These are phyloP conservation scores for Polyergus mexicanus DNA, from an alignment of 1,140 invertebrate genomes.

Conservation along the genomic window DNA sequence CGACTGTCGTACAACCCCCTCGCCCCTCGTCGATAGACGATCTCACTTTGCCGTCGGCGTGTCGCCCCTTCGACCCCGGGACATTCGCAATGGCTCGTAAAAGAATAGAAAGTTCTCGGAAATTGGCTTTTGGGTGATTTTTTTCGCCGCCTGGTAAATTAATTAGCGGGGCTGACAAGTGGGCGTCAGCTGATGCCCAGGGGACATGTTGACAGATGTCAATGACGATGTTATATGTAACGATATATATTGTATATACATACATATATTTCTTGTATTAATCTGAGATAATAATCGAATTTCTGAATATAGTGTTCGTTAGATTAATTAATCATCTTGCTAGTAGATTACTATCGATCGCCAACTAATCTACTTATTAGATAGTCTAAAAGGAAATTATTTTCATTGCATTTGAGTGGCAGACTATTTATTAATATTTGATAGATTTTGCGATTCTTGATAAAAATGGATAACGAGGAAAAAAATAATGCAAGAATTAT, in stretches of 20 bases:
- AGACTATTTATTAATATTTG: not conserved
- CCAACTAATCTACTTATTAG: not conserved
- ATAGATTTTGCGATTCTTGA: not conserved
- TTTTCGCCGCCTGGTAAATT: constrained; percentile 10
- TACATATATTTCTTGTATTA: not conserved
- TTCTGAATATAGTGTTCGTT: not conserved
- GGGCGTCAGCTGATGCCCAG: not conserved
- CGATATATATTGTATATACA: not conserved
- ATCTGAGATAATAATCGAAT: not conserved
- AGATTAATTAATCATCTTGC: not conserved
- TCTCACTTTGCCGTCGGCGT: constrained; percentile 12
- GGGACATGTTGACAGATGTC: not conserved
- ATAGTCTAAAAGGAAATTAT: not conserved
- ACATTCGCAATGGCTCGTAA: not conserved
- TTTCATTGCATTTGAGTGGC: not conserved
- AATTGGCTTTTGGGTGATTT: not conserved
- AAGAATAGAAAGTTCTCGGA: constrained; percentile 16
- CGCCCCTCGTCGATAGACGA: not conserved
- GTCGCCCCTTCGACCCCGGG: constrained; percentile 22
- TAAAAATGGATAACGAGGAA: not conserved
- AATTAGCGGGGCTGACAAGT: not conserved
- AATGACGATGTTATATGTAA: not conserved
- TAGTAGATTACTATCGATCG: not conserved
- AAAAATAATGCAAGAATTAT: not conserved
- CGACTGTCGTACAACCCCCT: not conserved